Evolutionary conservation across 2,888 invertebrate species (phyloP).

Genomic region (Ochropleura plecta): DNA sequence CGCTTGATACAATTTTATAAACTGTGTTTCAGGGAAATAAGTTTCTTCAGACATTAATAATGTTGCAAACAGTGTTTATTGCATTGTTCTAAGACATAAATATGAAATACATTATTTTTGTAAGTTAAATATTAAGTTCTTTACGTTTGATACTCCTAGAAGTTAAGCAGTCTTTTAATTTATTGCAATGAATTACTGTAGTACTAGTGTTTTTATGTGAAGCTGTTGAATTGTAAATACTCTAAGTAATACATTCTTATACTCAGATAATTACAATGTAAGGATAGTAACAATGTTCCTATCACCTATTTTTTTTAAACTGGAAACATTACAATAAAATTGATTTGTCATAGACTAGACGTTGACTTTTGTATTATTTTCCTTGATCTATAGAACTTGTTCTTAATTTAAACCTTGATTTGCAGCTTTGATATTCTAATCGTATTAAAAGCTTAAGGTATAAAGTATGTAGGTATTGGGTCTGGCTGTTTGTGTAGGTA

Average conservation of each 20-base stretch:
- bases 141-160: constrained; percentile 31
- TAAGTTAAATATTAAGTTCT: background rate
- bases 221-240: constrained; percentile 39
- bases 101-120: constrained; percentile 7
- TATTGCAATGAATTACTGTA: constrained; percentile 24
- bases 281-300: constrained; percentile 59
- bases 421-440: constrained; percentile 16
- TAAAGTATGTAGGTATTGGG: background rate
- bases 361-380: constrained; percentile 41
- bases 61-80: background rate
- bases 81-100: background rate
- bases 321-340: constrained; percentile 45
- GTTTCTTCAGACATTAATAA: background rate
- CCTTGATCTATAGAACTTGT: constrained; percentile 31
- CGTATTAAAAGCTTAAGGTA: background rate
- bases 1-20: background rate
- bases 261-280: constrained; percentile 47
- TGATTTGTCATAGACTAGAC: constrained; percentile 24
- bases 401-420: constrained; percentile 25
- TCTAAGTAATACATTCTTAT: constrained; percentile 33
- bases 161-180: constrained; percentile 23
- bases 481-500: no score
- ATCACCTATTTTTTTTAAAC: constrained; percentile 34
- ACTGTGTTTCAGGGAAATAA: background rate
- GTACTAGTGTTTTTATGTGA: constrained; percentile 9